phyloP scores from a whole-genome alignment of 2,797 vertebrate species.

The Pseudochirops cupreus region DNA sequence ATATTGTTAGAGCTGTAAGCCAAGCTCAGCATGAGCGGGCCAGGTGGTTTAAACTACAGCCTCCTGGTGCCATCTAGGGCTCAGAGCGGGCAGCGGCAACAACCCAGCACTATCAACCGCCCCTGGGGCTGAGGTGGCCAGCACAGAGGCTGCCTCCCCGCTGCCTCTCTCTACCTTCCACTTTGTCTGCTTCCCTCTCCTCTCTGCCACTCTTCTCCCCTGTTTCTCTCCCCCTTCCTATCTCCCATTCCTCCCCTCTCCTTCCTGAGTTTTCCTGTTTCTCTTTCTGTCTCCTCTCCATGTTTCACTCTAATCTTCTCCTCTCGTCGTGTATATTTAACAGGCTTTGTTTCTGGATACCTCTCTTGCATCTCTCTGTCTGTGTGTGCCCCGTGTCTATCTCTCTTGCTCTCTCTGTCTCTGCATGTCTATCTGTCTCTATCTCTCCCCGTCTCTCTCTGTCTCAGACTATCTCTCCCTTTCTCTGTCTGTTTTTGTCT shows the following conservation, averaged over 20 bases:
- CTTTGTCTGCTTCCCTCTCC: no score
- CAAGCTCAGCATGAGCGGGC: not conserved
- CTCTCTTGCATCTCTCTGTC: not conserved
- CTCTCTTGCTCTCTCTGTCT: not conserved
- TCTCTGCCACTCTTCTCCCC: not conserved
- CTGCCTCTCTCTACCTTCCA: not conserved
- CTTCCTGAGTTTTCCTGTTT: not conserved
- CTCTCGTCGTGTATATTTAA: not conserved
- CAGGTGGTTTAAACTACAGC: slow-evolving; percentile 59
- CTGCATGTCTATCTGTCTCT: no score
- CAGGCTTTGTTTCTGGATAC: not conserved
- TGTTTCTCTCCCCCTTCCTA: not conserved
- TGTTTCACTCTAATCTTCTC: not conserved
- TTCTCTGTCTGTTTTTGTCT: not conserved
- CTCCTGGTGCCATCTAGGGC: slow-evolving; percentile 78
- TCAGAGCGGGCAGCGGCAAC: not conserved
- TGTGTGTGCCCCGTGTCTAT: not conserved
- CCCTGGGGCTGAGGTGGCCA: not conserved
- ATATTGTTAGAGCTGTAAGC: not conserved
- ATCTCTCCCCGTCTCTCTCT: no score
- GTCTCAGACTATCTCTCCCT: no score
- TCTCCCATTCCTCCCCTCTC: not conserved
- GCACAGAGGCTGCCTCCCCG: not conserved
- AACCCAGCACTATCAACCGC: not conserved
- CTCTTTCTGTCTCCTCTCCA: not conserved